Evolutionary conservation across 2,888 invertebrate genomes (phyloP).

Genomic region (Acleris sparsana): DNA sequence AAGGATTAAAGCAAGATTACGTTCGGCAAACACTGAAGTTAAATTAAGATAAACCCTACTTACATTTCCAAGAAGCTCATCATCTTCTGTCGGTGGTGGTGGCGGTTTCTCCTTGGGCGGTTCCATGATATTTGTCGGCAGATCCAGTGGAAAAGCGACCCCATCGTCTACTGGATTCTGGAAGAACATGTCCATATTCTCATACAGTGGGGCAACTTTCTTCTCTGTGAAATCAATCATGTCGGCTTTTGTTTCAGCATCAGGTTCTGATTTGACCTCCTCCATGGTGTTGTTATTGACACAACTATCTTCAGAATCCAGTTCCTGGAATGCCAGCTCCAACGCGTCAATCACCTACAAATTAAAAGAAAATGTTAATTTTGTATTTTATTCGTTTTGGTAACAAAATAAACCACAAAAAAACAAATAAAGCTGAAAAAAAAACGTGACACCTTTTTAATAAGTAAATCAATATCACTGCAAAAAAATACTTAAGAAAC

Average conservation of each 20-base stretch:
- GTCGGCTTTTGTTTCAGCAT: slow-evolving; percentile 42
- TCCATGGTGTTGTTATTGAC: slow-evolving; percentile 63
- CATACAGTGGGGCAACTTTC: slow-evolving; percentile 82
- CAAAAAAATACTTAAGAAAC: slow-evolving; percentile 36
- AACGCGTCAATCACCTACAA: slow-evolving; percentile 85
- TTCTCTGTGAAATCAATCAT: slow-evolving; percentile 60
- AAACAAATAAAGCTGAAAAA: slow-evolving; percentile 20
- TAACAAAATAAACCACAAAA: slow-evolving; percentile 10
- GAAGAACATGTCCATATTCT: slow-evolving; percentile 85
- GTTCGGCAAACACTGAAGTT: background rate
- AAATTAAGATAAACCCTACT: slow-evolving; percentile 44
- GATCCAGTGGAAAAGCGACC: slow-evolving; percentile 80
- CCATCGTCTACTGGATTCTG: slow-evolving; percentile 59
- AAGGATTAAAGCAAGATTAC: slow-evolving; percentile 5
- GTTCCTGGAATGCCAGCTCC: slow-evolving; percentile 85
- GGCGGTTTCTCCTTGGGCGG: slow-evolving; percentile 95
- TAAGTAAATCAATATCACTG: background rate
- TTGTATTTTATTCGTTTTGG: background rate
- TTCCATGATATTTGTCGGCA: slow-evolving; percentile 85
- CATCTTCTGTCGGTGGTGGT: slow-evolving; percentile 87
- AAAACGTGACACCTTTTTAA: background rate
- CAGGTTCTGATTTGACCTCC: slow-evolving; percentile 56
- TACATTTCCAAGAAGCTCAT: slow-evolving; percentile 77
- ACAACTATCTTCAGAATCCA: slow-evolving; percentile 79
- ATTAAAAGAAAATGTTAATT: background rate